phyloP scores from a whole-genome alignment of 2,113 vertebrate species.

The Cromileptes altivelis region DNA sequence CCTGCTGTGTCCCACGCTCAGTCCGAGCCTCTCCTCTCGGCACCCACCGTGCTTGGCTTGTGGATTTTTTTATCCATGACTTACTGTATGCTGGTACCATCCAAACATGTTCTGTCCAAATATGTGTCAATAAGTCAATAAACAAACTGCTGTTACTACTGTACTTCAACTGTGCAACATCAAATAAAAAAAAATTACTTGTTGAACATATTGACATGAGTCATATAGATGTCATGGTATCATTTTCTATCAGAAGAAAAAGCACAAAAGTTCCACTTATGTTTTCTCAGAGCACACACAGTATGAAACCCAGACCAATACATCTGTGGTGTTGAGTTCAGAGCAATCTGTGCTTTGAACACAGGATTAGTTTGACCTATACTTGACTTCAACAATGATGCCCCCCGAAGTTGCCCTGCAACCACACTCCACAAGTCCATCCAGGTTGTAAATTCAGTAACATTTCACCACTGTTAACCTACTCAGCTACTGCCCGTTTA shows the following conservation, averaged over 20 bases:
- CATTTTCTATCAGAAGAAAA: background rate
- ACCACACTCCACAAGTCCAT: no score
- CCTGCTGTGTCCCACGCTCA: no score
- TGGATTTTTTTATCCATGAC: no score
- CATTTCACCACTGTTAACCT: slow-evolving; percentile 71
- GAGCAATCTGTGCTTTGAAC: slow-evolving; percentile 66
- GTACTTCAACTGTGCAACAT: background rate
- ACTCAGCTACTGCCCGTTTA: slow-evolving; percentile 57
- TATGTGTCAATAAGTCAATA: background rate
- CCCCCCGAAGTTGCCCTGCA: background rate
- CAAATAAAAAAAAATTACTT: background rate
- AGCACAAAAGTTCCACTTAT: background rate
- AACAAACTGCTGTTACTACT: background rate
- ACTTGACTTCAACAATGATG: no score
- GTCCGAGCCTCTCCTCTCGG: no score
- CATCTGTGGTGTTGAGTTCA: slow-evolving; percentile 63
- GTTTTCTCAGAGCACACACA: slow-evolving; percentile 25
- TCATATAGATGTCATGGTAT: background rate
- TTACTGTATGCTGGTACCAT: background rate
- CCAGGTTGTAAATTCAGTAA: slow-evolving; percentile 63
- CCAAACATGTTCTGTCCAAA: background rate
- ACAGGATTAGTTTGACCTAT: no score
- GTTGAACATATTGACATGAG: background rate
- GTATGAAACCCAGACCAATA: slow-evolving; percentile 58
- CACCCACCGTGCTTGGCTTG: no score